Evolutionary conservation across 2,113 vertebrate species (phyloP).

Genomic region (Empidonax alnorum): DNA sequence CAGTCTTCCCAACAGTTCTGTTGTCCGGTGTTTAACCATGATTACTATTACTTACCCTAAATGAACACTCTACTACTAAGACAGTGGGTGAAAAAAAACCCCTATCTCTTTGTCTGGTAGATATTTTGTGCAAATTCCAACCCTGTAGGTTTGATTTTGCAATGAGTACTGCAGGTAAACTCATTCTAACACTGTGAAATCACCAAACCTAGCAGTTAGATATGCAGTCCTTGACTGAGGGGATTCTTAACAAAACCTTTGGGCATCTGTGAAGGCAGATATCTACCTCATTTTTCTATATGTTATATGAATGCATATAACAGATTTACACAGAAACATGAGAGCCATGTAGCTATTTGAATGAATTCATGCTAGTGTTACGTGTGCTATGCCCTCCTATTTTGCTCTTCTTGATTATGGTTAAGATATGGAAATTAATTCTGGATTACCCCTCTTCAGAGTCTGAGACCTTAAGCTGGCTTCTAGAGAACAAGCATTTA

Average conservation of each 20-base stretch:
- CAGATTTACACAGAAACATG: not conserved
- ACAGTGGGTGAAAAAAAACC: not conserved
- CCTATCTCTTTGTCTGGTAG: not conserved
- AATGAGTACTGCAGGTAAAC: not conserved
- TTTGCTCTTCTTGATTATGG: not conserved
- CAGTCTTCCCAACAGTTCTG: not conserved
- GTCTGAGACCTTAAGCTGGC: not conserved
- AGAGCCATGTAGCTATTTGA: not conserved
- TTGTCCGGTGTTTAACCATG: not conserved
- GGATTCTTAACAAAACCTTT: not conserved
- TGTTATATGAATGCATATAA: not conserved
- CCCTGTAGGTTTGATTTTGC: not conserved
- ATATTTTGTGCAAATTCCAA: not conserved
- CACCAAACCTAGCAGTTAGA: not conserved
- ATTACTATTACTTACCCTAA: not conserved
- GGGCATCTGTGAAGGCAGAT: not conserved
- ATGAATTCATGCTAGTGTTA: not conserved
- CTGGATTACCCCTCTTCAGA: not conserved
- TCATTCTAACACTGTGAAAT: not conserved
- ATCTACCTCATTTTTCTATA: not conserved
- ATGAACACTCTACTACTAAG: fast-evolving
- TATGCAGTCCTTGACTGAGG: not conserved
- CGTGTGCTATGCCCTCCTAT: not conserved
- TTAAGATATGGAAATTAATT: not conserved
- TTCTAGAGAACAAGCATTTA: not conserved